Base-by-base conservation (phyloP, 2,797 vertebrate genomes). In the Xyrichtys novacula region DNA sequence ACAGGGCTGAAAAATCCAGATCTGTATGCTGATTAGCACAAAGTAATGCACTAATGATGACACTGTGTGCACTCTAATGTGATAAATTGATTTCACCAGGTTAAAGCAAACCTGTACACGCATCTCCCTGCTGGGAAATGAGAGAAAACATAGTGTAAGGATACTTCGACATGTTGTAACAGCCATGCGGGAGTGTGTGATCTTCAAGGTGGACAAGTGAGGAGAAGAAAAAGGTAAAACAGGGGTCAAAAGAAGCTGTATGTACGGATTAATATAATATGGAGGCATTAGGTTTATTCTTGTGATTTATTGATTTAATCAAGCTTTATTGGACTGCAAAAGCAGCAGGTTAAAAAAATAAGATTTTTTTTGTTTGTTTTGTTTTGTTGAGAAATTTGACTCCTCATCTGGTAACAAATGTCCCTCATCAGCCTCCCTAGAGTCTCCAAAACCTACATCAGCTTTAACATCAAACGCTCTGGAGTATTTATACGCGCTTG, bases 401-500 rank as follows among this genome's bases (percentile, higher is more conserved):
- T 77, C 59, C 66, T 72, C 76, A 36, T 85, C 76, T 80, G 65
- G 71, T 75, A 79, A 89, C 78, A 73, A 80, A 87, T 84, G 76
- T 87, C 87, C 79, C 84, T 75, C 59, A 71, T 46, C 16, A 75
- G 83, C 57, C 85, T 79, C 79, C 69, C 58, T 39, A 63, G 80
- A 86, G 86, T 81, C 78, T 81, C 75, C 76, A 70, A 69, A 72
- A 82, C 65, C 63, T 39, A 46, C 44, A 46, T 44, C 23, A 71
- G 71, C 63, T 62, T 49, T 57, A 75, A 91, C 81, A 90, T 86
- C 85, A 90, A 90, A 87, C 71, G 68, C 75, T 80, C 57, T 59
- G 69, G 76, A 71, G 71, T 87, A 65, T 88, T 89, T 89, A 88
- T 85, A 77, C 60, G 71, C 68, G 31, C 64, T 65, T 78, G 74